phyloP scores from a whole-genome alignment of 2,797 vertebrate species.

The Peromyscus aztecus region DNA sequence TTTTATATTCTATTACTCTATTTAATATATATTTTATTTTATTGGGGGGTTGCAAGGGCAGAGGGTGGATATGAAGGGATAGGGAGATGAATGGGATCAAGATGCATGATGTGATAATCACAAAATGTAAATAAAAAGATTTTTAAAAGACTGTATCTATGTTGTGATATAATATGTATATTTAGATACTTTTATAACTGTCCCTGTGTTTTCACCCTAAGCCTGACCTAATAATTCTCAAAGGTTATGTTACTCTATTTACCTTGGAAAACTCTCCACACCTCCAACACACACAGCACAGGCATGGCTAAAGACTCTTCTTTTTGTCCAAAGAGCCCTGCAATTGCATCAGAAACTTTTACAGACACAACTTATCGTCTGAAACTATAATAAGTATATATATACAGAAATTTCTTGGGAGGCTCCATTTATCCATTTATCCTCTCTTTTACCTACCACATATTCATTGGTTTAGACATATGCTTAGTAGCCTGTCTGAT shows the following conservation, averaged over 20 bases:
- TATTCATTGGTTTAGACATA: background rate
- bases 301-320: background rate
- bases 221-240: background rate
- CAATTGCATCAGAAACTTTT: slow-evolving; percentile 61
- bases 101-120: background rate
- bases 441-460: rapidly evolving
- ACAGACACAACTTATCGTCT: background rate
- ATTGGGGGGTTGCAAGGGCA: too few relatives aligned
- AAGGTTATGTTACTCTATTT: background rate
- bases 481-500: background rate
- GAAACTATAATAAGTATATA: background rate
- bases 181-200: background rate
- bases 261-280: slow-evolving; percentile 24
- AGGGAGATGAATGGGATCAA: background rate
- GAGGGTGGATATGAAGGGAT: background rate
- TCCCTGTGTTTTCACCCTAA: background rate
- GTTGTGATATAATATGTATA: background rate
- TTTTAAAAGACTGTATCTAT: background rate
- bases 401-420: background rate
- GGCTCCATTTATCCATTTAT: too few relatives aligned
- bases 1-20: background rate
- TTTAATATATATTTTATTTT: background rate
- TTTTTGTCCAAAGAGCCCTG: background rate
- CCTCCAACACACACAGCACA: background rate
- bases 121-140: background rate